Percentiles rank a stretch among this genome's conserved stretches.
phyloP scores from a whole-genome alignment of 2,113 vertebrate species.

The Castor canadensis region DNA sequence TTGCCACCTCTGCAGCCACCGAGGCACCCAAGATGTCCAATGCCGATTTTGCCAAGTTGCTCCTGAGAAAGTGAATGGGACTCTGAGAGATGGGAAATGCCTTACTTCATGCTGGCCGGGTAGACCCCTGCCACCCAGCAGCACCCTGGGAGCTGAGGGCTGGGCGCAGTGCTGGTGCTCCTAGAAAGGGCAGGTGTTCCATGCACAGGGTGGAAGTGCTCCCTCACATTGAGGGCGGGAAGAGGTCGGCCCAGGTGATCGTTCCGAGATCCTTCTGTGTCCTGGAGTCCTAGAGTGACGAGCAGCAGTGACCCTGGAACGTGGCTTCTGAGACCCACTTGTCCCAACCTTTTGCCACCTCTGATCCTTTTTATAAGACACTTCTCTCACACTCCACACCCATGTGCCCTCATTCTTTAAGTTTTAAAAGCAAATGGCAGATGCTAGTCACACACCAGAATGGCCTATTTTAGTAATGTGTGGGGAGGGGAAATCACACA shows the following conservation, averaged over 20 bases:
- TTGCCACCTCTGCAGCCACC: neutral
- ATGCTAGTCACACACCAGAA: conserved; percentile 87
- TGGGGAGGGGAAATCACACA: conserved; percentile 69
- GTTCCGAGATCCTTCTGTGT: conserved; percentile 62
- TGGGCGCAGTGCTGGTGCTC: neutral
- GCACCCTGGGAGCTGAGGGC: conserved; percentile 53
- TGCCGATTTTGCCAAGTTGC: conserved; percentile 96
- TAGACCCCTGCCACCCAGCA: neutral
- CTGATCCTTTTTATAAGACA: conserved; percentile 50
- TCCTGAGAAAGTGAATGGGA: conserved; percentile 91
- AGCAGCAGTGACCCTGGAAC: conserved; percentile 23
- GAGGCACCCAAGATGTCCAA: conserved; percentile 92
- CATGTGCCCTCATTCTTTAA: conserved; percentile 62
- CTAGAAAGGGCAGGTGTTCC: conserved; percentile 31
- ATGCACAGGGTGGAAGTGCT: conserved; percentile 64
- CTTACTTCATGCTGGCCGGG: conserved; percentile 82
- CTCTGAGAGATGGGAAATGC: conserved; percentile 81
- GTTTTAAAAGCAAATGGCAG: conserved; percentile 78
- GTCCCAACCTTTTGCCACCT: neutral
- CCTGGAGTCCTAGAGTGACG: conserved; percentile 61
- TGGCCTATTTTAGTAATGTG: conserved; percentile 88
- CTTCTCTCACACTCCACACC: neutral
- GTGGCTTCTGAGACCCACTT: conserved; percentile 36
- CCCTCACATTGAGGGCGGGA: conserved; percentile 87
- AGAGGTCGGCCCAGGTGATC: neutral